Conservation (phyloP, 2,113 vertebrate genomes). For the Amblyornis subalaris region DNA sequence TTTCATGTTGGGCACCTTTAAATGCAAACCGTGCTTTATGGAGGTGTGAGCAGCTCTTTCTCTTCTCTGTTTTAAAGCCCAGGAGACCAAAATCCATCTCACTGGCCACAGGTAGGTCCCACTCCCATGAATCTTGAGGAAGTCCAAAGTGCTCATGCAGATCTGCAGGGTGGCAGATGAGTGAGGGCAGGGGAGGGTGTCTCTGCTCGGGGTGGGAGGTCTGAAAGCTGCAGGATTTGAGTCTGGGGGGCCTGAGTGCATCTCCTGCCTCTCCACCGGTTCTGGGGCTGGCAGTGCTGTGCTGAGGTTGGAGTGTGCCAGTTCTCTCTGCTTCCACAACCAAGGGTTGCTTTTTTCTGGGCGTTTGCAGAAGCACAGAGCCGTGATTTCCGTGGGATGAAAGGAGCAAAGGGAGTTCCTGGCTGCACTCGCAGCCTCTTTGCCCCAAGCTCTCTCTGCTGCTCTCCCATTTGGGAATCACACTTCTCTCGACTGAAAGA, state of each 20-base stretch:
- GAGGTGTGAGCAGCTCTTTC: neutral
- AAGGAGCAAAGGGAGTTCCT: neutral
- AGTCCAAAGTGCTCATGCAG: accelerated
- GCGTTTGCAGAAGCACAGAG: neutral
- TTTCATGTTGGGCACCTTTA: neutral
- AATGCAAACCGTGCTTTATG: neutral
- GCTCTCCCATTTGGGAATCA: neutral
- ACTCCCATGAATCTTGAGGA: neutral
- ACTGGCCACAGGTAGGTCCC: neutral
- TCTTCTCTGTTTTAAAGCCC: neutral
- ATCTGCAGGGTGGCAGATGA: neutral
- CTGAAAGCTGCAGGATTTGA: neutral
- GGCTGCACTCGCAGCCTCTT: neutral
- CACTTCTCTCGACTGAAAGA: neutral
- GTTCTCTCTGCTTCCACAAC: neutral
- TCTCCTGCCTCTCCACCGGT: neutral
- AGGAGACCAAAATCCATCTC: neutral
- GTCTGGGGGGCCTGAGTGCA: neutral
- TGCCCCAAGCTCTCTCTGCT: neutral
- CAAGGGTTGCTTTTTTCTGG: neutral
- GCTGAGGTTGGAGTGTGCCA: neutral
- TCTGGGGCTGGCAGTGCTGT: neutral
- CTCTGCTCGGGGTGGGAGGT: accelerated
- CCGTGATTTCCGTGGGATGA: neutral
- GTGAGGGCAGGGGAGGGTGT: neutral